These are phyloP conservation scores for Mustela lutreola DNA, from an alignment of 2,113 vertebrate genomes.

Conservation along the genomic window DNA sequence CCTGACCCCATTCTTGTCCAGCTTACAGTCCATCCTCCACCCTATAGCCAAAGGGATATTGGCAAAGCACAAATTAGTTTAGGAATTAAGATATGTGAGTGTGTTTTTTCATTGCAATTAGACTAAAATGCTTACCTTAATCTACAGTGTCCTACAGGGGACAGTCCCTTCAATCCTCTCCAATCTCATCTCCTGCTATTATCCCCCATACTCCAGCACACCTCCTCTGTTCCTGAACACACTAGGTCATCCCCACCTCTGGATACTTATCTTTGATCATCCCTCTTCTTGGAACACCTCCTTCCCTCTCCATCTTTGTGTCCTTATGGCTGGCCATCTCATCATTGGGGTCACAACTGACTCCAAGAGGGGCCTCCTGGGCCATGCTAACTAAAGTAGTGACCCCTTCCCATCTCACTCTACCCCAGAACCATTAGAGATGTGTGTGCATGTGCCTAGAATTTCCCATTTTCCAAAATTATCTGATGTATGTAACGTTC, in stretches of 20 bases:
- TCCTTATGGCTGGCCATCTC: background rate
- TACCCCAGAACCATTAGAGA: background rate
- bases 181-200: background rate
- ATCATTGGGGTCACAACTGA: background rate
- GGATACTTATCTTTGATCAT: background rate
- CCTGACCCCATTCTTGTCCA: background rate
- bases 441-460: background rate
- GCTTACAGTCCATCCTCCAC: too few relatives aligned
- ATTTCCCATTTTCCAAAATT: background rate
- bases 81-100: background rate
- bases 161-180: fast-evolving
- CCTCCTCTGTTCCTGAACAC: background rate
- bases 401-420: background rate
- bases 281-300: background rate
- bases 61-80: background rate
- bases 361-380: background rate
- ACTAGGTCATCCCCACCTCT: background rate
- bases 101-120: background rate
- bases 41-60: background rate
- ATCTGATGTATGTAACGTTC: background rate
- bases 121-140: background rate
- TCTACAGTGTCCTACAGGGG: fast-evolving
- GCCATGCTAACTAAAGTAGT: background rate
- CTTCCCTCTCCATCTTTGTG: background rate
- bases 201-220: too few relatives aligned